Evolutionary conservation across 2,888 invertebrate species (phyloP).

Genomic region (Rhopalosiphum nymphaeae): DNA sequence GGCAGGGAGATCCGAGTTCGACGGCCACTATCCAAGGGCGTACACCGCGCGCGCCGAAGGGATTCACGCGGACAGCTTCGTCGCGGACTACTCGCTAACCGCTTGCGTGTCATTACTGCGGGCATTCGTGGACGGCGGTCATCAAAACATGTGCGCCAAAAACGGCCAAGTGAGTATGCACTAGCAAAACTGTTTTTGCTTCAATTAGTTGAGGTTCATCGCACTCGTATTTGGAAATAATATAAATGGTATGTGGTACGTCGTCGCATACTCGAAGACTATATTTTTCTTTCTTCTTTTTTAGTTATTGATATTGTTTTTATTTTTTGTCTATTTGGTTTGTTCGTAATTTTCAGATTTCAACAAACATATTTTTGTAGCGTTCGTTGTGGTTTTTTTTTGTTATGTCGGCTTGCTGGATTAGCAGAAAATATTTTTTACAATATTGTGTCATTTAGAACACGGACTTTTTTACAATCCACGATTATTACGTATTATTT

Average conservation of each 20-base stretch:
- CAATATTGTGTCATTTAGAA: background rate
- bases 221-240: too few species aligned
- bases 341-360: background rate
- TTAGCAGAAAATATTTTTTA: background rate
- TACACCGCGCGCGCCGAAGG: background rate
- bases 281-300: background rate
- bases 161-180: background rate
- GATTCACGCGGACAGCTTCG: slow-evolving; percentile 74
- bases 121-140: slow-evolving; percentile 75
- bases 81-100: slow-evolving; percentile 90
- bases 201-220: background rate
- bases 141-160: slow-evolving; percentile 67
- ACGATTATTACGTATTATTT: background rate
- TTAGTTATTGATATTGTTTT: background rate
- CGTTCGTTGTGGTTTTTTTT: background rate
- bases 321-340: background rate
- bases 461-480: background rate
- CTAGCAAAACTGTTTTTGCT: background rate
- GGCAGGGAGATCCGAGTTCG: background rate
- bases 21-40: slow-evolving; percentile 2
- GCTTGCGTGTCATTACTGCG: slow-evolving; percentile 88
- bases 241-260: too few species aligned
- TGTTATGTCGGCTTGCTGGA: background rate
- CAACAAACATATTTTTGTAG: background rate
- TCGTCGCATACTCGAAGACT: too few species aligned